Evolutionary conservation across 2,113 vertebrate species (phyloP), one percentile per base, ranked within the genome.

Genomic region (Zapus hudsonius): DNA sequence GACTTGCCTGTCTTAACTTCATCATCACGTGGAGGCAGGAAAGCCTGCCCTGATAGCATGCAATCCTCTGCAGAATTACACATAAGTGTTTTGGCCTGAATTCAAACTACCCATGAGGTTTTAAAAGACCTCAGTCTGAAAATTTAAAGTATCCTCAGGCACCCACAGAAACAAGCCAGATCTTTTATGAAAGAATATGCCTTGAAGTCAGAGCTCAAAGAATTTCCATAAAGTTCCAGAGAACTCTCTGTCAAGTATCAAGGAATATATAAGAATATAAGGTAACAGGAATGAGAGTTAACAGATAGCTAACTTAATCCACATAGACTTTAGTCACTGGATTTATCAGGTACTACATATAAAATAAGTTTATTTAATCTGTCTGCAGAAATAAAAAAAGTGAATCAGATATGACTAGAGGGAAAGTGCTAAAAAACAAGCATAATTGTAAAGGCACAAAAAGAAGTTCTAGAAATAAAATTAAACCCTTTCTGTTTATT

Each of bases 51-150:
- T 12, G 29, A 19, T 87, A 40, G n/a, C 59, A 11, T 82, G n/a
- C 76, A 63, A 91, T 86, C 69, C 61, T 92, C 69, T 59, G 33
- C 36, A 90, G 70, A 27, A 42, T 63, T 90, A 87, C 55, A 85
- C 67, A 57, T 25, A 52, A 33, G 29, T 44, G 67, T 31, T 87
- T 93, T 79, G 59, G 52, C 73, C 31, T 89, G 23, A 90, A 87
- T 92, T 93, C 82, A 89, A 89, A 84, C 72, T 92, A 84, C 57
- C 86, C 61, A 36, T 31, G 38, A 63, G 55, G 23, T 88, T 94
- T 92, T 79, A 44, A 92, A 96, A 92, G 69, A 52, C 27, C 33
- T 90, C 57, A 57, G 57, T 87, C 80, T 82, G 63, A 73, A 95
- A 87, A 73, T n/a, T 61, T 92, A 82, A 78, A 88, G 64, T 88